These are phyloP conservation scores for Odontothrips loti DNA, from an alignment of 2,888 invertebrate genomes.

Conservation along the genomic window DNA sequence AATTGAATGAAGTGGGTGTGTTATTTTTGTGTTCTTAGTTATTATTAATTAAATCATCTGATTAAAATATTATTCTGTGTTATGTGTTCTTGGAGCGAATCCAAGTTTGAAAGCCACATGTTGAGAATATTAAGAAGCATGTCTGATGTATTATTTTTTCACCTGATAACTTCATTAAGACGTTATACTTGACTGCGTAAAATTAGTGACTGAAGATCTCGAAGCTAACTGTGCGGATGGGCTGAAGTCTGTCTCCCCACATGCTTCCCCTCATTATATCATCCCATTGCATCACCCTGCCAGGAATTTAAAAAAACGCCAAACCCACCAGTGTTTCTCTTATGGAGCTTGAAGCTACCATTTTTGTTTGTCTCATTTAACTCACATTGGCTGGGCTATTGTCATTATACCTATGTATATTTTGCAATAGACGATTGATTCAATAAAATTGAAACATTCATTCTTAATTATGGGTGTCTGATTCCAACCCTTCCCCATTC, in stretches of 20 bases:
- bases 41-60: constrained; percentile 24
- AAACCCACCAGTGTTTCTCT: constrained; percentile 22
- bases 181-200: constrained; percentile 24
- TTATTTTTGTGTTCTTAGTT: constrained; percentile 24
- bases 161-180: constrained; percentile 21
- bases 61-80: constrained; percentile 22
- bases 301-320: constrained; percentile 9
- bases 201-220: constrained; percentile 22
- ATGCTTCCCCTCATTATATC: constrained; percentile 22
- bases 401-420: constrained; percentile 24
- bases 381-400: constrained; percentile 24
- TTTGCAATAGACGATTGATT: constrained; percentile 19
- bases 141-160: constrained; percentile 24
- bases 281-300: constrained; percentile 24
- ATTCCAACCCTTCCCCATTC: background rate
- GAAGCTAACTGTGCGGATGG: constrained; percentile 19
- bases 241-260: constrained; percentile 9
- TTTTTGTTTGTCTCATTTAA: constrained; percentile 18
- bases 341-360: constrained; percentile 22
- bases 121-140: constrained; percentile 22
- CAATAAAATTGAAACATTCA: constrained; percentile 24
- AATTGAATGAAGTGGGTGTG: constrained; percentile 22
- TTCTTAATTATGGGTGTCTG: background rate
- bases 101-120: constrained; percentile 15
- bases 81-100: constrained; percentile 16